Percentiles rank a stretch among this genome's conserved stretches.
These are phyloP conservation scores for Cairina moschata DNA, from an alignment of 2,113 vertebrate species.

Conservation along the genomic window DNA sequence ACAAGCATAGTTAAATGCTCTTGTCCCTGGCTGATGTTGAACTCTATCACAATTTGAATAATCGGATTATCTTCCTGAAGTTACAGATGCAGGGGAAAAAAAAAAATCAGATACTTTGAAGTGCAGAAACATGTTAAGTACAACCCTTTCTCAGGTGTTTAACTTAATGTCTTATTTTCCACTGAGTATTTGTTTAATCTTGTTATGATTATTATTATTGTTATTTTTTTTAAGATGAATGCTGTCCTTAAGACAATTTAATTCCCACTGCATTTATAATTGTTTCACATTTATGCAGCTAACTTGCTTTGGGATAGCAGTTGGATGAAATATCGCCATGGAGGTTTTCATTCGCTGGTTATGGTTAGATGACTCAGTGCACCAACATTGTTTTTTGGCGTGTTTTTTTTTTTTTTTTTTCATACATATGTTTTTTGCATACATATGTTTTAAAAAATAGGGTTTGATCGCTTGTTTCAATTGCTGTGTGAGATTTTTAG, in stretches of 20 bases:
- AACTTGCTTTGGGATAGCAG: neutral
- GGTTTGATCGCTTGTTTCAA: neutral
- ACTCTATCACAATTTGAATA: neutral
- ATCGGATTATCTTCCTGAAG: neutral
- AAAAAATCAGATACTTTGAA: neutral
- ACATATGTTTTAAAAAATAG: neutral
- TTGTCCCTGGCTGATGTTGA: neutral
- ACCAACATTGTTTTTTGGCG: neutral
- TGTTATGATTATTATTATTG: neutral
- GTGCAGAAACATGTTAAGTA: neutral
- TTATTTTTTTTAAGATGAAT: neutral
- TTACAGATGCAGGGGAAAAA: neutral
- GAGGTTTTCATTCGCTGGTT: neutral
- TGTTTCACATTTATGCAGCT: neutral
- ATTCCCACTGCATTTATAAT: neutral
- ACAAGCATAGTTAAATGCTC: neutral
- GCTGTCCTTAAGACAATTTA: neutral
- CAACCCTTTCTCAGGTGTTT: neutral
- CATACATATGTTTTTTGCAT: neutral
- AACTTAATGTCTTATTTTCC: neutral
- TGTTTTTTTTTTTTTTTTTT: too few relatives aligned
- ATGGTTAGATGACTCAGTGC: neutral
- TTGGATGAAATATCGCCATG: neutral
- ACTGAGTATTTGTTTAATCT: neutral
- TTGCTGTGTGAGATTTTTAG: neutral